Evolutionary conservation across 1,140 invertebrate species (phyloP), one percentile per base, ranked within the genome.

Genomic region (Ladona fulva): DNA sequence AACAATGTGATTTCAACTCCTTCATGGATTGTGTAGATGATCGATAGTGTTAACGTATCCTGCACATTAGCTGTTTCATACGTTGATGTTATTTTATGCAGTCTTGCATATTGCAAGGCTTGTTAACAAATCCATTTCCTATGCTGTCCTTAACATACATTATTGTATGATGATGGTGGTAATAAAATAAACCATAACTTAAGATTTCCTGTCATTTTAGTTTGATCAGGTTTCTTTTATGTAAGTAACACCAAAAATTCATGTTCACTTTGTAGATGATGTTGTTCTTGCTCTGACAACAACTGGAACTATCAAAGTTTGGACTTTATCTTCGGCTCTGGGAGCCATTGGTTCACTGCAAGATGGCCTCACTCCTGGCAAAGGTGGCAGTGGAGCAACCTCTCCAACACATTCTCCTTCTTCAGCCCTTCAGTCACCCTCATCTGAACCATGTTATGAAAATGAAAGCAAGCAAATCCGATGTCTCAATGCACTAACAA

Each of bases 381-480:
- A 75, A 25, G 74, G 74, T 78, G n/a, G 52, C 12, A 66, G 52
- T 22, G 52, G 52, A 3, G n/a, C 52, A 66, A 22, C 52, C 12
- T 66, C 52, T 3, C 52, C 52, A 16, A 79, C 73, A 74, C 80
- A 24, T 79, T 19, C 52, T 12, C 52, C 52, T 22, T 66, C 52
- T 66, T 66, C 52, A 16, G 14, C 52, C 52, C 80, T 42, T 22
- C 52, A 66, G 52, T 66, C 52, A 6, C 52, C 52, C 3, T 37
- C 29, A 37, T 80, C 80, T 74, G 92, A 96, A 82, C 92, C 94
- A 0, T 90, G 99, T 42, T 97, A 95, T 84, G 98, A 99, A 85
- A 96, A 99, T 85, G 98, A 99, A 84, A 98, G 96, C 42, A 99
- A 99, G 85, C 94, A 96, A 84, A 97, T 99, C 52, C 89, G 94